Percentiles rank a stretch among this genome's conserved stretches.
Evolutionary conservation across 2,113 vertebrate genomes (phyloP).

Genomic region (Prunella fulvescens): DNA sequence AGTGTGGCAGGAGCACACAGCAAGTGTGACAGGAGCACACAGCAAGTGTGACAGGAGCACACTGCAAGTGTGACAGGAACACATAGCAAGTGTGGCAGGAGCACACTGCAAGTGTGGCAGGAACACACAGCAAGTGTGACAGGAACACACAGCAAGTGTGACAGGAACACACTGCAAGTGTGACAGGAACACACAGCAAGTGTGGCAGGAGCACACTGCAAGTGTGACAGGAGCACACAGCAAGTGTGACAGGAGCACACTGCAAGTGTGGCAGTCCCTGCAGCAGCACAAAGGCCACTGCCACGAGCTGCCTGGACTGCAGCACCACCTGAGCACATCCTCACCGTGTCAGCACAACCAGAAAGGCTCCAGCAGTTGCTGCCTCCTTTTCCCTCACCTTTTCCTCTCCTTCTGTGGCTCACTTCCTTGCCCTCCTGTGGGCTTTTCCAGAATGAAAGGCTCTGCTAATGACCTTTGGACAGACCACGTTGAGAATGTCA

Average conservation of each 20-base stretch:
- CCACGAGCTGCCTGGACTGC: neutral
- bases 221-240: no score
- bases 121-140: no score
- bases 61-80: no score
- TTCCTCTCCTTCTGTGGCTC: neutral
- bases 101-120: accelerated
- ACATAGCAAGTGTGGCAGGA: no score
- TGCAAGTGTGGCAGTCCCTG: neutral
- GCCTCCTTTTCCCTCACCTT: neutral
- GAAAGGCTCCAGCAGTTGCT: neutral
- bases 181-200: accelerated
- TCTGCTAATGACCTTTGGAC: slow-evolving; percentile 28
- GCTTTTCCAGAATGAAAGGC: neutral
- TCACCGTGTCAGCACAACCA: neutral
- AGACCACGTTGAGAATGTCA: slow-evolving; percentile 6
- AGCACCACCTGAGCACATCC: neutral
- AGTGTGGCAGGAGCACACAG: no score
- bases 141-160: no score
- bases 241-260: no score
- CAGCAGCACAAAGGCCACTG: neutral
- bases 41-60: no score
- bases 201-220: no score
- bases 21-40: no score
- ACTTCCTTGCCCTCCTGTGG: accelerated
- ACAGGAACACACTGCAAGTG: no score